A percentile compares a stretch with the other conserved stretches of the same genome.
phyloP scores from a whole-genome alignment of 2,888 invertebrate genomes.

The Polyommatus icarus region DNA sequence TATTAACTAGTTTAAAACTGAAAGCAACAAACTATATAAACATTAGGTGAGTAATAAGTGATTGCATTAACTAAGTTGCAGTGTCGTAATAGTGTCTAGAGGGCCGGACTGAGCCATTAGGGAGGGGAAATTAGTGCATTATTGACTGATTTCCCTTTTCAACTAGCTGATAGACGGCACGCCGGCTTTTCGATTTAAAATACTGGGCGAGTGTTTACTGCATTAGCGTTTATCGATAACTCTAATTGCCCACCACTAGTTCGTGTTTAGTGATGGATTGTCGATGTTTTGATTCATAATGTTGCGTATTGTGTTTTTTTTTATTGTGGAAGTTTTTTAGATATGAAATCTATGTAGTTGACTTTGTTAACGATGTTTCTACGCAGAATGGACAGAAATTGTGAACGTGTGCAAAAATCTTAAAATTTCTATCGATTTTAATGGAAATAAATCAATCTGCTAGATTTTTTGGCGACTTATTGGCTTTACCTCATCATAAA shows the following conservation, averaged over 20 bases:
- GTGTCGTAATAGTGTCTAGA: constrained; percentile 67
- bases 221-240: constrained; percentile 50
- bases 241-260: constrained; percentile 28
- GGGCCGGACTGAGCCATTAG: constrained; percentile 69
- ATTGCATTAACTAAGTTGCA: constrained; percentile 58
- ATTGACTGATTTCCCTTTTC: constrained; percentile 79
- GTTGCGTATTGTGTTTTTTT: not conserved
- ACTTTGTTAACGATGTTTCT: not conserved
- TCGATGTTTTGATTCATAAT: constrained; percentile 10
- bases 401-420: too few species aligned
- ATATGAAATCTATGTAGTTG: not conserved
- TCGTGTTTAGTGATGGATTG: constrained; percentile 2
- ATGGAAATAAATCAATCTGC: too few species aligned
- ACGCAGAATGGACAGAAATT: too few species aligned
- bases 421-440: too few species aligned
- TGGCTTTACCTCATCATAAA: too few species aligned
- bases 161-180: constrained; percentile 71
- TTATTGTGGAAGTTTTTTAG: not conserved
- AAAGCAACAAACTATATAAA: constrained; percentile 48
- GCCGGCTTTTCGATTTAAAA: constrained; percentile 62
- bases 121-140: constrained; percentile 80
- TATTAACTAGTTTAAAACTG: constrained; percentile 55
- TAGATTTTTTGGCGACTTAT: too few species aligned
- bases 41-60: constrained; percentile 46
- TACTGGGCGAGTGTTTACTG: constrained; percentile 56